A percentile compares a stretch with the other conserved stretches of the same genome.
phyloP scores from a whole-genome alignment of 2,113 vertebrate species.

The Percina caprodes region DNA sequence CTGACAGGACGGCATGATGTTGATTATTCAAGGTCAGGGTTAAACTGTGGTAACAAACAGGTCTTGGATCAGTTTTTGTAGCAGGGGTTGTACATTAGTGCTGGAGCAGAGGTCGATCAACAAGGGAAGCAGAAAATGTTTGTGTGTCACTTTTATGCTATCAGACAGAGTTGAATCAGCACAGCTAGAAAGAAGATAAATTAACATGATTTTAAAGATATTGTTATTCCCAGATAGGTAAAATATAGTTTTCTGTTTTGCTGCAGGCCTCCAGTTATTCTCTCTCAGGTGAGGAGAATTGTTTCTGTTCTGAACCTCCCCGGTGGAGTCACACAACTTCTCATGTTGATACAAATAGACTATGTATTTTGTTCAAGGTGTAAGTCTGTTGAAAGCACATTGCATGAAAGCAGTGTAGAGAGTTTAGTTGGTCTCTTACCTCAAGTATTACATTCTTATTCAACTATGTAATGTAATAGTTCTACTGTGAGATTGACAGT shows the following conservation, averaged over 20 bases:
- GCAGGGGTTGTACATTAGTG: not conserved
- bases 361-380: slow-evolving; percentile 18
- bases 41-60: slow-evolving; percentile 41
- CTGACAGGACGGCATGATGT: not conserved
- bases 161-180: slow-evolving; percentile 22
- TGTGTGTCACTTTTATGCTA: slow-evolving; percentile 40
- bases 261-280: not conserved
- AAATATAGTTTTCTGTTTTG: slow-evolving; percentile 1
- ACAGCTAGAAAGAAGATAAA: slow-evolving; percentile 9
- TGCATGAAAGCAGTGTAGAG: not conserved
- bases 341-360: slow-evolving; percentile 13
- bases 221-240: not conserved
- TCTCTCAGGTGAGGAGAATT: slow-evolving; percentile 9
- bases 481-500: slow-evolving; percentile 9
- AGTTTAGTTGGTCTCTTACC: slow-evolving; percentile 49
- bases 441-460: slow-evolving; percentile 40
- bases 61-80: slow-evolving; percentile 25
- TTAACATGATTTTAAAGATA: not conserved
- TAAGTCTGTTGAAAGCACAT: slow-evolving; percentile 21
- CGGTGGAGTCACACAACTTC: slow-evolving; percentile 22
- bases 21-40: slow-evolving; percentile 15
- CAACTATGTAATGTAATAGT: slow-evolving; percentile 18
- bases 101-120: slow-evolving; percentile 42
- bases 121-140: slow-evolving; percentile 57
- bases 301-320: slow-evolving; percentile 37